phyloP scores from a whole-genome alignment of 64 coral and sea anemone species.

The Astreopora myriophthalma region DNA sequence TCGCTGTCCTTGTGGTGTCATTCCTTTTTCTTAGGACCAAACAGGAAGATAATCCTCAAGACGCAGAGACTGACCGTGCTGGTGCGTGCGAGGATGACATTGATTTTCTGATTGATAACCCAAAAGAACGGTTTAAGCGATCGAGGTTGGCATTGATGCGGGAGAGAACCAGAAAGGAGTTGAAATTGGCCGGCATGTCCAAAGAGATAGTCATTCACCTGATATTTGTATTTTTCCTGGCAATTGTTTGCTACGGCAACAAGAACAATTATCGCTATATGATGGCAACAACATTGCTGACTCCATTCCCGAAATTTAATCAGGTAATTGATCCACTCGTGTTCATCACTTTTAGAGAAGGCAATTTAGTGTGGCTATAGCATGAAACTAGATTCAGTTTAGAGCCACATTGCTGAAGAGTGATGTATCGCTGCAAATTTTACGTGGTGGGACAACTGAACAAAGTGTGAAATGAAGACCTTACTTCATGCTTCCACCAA shows the following conservation, averaged over 20 bases:
- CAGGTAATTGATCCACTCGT: too few species aligned
- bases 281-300: slow-evolving; percentile 12
- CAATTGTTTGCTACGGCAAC: slow-evolving; percentile 64
- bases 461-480: too few species aligned
- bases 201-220: slow-evolving; percentile 50
- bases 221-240: slow-evolving; percentile 42
- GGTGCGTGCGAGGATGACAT: background rate
- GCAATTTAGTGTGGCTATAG: too few species aligned
- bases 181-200: background rate
- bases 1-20: slow-evolving; percentile 31
- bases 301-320: slow-evolving; percentile 22
- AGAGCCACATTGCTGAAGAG: too few species aligned
- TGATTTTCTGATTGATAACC: background rate
- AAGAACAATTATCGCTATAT: slow-evolving; percentile 31
- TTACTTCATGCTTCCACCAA: too few species aligned
- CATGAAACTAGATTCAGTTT: too few species aligned
- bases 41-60: background rate
- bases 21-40: slow-evolving; percentile 52
- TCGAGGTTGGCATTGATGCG: background rate
- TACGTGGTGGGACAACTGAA: too few species aligned
- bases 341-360: too few species aligned
- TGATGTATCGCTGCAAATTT: too few species aligned
- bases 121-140: slow-evolving; percentile 25
- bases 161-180: slow-evolving; percentile 38
- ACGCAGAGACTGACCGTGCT: background rate